Conservation (phyloP, 1,140 invertebrate genomes). For the Lucilia cuprina region DNA sequence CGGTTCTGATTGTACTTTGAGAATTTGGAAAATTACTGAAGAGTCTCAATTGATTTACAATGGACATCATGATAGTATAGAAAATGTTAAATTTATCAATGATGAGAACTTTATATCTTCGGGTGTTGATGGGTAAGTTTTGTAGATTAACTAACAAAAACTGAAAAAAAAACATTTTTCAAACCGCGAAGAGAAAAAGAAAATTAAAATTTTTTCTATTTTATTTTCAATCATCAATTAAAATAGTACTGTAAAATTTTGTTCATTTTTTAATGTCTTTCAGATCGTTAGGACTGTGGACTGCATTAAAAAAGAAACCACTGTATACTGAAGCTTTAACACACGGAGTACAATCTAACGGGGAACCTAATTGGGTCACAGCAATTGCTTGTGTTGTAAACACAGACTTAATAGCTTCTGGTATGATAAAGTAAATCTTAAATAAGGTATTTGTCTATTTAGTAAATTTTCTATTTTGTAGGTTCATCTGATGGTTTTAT, state of each 20-base stretch:
- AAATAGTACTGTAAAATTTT: no score
- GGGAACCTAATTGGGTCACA: conserved; percentile 84
- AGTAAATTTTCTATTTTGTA: conserved; percentile 58
- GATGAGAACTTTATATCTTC: conserved; percentile 92
- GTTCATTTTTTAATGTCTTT: conserved; percentile 38
- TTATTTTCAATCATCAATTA: no score
- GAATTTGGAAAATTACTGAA: conserved; percentile 96
- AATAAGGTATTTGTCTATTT: neutral
- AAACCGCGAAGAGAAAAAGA: no score
- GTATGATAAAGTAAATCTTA: conserved; percentile 57
- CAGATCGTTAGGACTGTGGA: conserved; percentile 84
- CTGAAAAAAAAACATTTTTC: no score
- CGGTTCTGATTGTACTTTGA: conserved; percentile 82
- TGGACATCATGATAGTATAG: conserved; percentile 80
- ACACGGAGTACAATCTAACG: conserved; percentile 75
- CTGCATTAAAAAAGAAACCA: conserved; percentile 89
- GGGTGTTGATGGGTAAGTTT: conserved; percentile 81
- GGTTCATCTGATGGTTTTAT: conserved; percentile 87
- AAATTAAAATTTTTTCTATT: no score
- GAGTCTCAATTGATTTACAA: conserved; percentile 96
- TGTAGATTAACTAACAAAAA: no score
- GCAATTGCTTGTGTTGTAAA: conserved; percentile 81
- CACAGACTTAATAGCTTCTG: conserved; percentile 90
- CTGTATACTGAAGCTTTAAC: conserved; percentile 74
- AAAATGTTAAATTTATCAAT: conserved; percentile 88